phyloP scores from a whole-genome alignment of 92 coral and sea anemone species.

The Virgularia gustaviana region DNA sequence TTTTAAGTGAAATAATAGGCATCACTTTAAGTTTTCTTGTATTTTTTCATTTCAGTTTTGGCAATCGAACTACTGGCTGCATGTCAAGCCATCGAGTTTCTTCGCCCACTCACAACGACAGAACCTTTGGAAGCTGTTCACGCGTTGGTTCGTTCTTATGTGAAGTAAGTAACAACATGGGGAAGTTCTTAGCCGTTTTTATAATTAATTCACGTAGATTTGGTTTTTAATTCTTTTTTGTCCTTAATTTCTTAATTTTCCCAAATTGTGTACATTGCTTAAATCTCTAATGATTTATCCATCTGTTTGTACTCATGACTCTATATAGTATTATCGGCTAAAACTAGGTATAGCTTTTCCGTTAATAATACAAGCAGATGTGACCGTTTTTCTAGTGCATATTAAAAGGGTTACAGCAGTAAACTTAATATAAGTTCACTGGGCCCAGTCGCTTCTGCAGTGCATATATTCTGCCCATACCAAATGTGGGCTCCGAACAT shows the following conservation, averaged over 20 bases:
- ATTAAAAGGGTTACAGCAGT: too few species aligned
- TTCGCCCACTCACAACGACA: conserved; percentile 89
- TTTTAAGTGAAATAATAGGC: too few species aligned
- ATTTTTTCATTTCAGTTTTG: conserved; percentile 52
- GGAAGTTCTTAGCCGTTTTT: background rate
- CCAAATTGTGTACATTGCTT: too few species aligned
- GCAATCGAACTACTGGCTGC: conserved; percentile 82
- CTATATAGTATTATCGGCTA: background rate
- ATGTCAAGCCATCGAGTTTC: conserved; percentile 87
- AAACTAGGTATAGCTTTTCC: too few species aligned
- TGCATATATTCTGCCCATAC: too few species aligned
- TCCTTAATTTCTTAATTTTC: background rate
- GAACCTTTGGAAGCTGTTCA: conserved; percentile 83
- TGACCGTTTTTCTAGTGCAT: too few species aligned
- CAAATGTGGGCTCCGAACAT: too few species aligned
- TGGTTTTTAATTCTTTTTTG: background rate
- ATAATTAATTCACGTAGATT: background rate
- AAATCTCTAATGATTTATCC: too few species aligned
- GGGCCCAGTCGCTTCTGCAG: too few species aligned
- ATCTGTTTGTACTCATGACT: background rate
- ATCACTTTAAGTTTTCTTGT: too few species aligned
- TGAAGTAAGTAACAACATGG: conserved; percentile 58
- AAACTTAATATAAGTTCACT: too few species aligned
- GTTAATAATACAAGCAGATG: background rate
- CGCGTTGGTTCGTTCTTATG: conserved; percentile 65